Evolutionary conservation across 2,113 vertebrate genomes (phyloP).

Genomic region (Orthonyx spaldingii): DNA sequence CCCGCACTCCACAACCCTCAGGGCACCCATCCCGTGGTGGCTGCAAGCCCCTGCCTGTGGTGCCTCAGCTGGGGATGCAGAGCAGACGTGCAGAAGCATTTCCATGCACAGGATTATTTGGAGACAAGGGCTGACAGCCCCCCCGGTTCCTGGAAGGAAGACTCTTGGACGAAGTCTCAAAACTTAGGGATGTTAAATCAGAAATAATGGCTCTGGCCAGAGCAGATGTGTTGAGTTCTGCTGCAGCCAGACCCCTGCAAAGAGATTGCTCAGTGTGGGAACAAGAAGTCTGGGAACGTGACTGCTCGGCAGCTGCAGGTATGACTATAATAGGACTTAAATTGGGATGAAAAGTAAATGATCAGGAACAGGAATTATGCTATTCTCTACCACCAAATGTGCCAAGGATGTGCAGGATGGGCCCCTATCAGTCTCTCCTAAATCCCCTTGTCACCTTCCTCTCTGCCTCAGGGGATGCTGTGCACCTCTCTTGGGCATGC

Average conservation of each 20-base stretch:
- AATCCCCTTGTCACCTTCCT: background rate
- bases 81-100: background rate
- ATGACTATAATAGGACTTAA: background rate
- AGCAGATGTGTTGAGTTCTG: background rate
- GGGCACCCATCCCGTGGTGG: background rate
- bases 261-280: background rate
- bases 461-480: background rate
- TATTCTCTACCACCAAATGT: background rate
- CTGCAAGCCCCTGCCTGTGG: background rate
- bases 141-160: background rate
- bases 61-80: background rate
- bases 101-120: background rate
- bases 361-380: background rate
- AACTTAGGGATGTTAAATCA: background rate
- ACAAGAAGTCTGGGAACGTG: rapidly evolving
- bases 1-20: background rate
- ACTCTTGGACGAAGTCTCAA: background rate
- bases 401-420: background rate
- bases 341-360: background rate
- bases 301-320: background rate
- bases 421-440: background rate
- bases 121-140: background rate
- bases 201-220: background rate
- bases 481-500: background rate
- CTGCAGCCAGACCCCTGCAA: background rate